These are phyloP conservation scores for Mirounga angustirostris DNA, from an alignment of 2,113 vertebrate genomes.

Conservation along the genomic window DNA sequence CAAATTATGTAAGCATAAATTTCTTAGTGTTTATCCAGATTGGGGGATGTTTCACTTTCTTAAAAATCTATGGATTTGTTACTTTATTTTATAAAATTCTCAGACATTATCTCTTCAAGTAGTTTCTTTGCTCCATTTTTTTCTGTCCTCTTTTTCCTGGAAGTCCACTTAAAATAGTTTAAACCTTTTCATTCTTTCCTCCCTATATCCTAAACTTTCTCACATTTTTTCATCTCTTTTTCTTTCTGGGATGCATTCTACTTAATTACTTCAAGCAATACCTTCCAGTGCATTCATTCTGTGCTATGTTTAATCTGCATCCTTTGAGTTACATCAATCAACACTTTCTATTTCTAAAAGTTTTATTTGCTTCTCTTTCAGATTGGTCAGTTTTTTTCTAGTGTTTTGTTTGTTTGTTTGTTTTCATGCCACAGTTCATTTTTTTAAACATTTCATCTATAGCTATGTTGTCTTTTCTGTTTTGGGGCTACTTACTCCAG, in stretches of 20 bases:
- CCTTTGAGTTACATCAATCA: neutral
- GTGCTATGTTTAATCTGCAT: neutral
- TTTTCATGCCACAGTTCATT: neutral
- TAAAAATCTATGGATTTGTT: neutral
- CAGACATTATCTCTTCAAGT: neutral
- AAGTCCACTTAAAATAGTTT: neutral
- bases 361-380: neutral
- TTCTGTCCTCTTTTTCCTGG: neutral
- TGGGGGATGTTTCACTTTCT: neutral
- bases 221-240: neutral
- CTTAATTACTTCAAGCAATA: neutral
- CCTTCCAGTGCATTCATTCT: neutral
- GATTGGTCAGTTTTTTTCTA: neutral
- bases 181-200: neutral
- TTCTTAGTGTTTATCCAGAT: neutral
- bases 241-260: neutral
- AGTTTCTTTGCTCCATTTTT: neutral
- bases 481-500: neutral
- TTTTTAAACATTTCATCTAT: neutral
- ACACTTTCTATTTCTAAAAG: neutral
- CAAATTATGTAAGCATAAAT: neutral
- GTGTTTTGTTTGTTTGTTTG: neutral
- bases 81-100: neutral
- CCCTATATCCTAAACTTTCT: neutral
- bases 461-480: neutral